Evolutionary conservation across 2,888 invertebrate genomes (phyloP), one percentile per base, ranked within the genome.

Genomic region (Dynastes hyllus): DNA sequence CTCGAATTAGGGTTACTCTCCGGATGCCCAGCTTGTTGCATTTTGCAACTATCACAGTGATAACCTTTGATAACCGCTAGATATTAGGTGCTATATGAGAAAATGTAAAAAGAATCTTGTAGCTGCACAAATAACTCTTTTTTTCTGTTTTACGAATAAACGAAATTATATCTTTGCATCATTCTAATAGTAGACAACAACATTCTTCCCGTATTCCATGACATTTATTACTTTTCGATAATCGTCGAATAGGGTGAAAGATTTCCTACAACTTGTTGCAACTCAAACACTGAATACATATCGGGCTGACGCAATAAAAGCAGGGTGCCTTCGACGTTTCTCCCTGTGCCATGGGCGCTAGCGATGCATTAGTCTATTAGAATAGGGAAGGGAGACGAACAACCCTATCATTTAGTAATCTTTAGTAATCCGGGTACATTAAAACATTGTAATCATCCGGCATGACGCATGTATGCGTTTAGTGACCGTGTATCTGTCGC

Each of bases 371-470:
- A 77, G 77, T 77, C 69, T 77, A 82, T 81, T 81, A 78, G 81
- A 81, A 81, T 82, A 79, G 83, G 81, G 81, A 79, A 81, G 82
- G 80, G 83, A 80, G 82, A 79, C 79, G 81, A 58, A 71, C 79
- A 79, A 83, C 83, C 83, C 83, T 82, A 83, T 83, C 83, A 83
- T 83, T 83, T 83, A 81, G 83, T 83, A 83, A 83, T 83, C 83
- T 82, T 82, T 80, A 81, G 81, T 83, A 81, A 81, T 81, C 81
- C 80, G 67, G 78, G 76, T 77, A 78, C 81, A 81, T 81, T 81
- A 81, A 81, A 80, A 82, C 82, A 82, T 81, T 79, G 80, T 83
- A 83, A 83, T 82, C 80, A 80, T 70, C 32, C 70, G 70, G 70
- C 53, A 70, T 70, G 55, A 22, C 55, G 22, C n/a, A 55, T 55